These are phyloP conservation scores for Protosalanx chinensis DNA, from an alignment of 2,797 vertebrate species.

Conservation along the genomic window DNA sequence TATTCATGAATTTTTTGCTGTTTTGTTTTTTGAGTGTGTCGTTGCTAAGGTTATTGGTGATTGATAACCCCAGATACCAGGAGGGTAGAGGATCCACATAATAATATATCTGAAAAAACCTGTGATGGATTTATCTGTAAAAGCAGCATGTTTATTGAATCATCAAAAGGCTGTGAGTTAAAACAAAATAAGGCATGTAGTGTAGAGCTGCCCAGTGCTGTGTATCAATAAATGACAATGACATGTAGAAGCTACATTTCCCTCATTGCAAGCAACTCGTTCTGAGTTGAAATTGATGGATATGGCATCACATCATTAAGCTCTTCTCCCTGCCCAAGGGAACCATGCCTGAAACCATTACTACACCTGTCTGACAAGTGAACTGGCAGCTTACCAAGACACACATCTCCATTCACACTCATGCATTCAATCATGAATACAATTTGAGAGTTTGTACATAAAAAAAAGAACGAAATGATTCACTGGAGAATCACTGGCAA, in stretches of 20 bases:
- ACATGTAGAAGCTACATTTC: neutral
- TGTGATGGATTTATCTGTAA: neutral
- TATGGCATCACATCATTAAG: conserved; percentile 15
- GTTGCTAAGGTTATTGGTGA: conserved; percentile 2
- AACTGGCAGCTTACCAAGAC: neutral
- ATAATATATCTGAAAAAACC: neutral
- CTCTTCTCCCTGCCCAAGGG: neutral
- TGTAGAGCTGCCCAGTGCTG: neutral
- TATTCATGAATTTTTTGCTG: conserved; percentile 11
- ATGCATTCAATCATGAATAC: conserved; percentile 3
- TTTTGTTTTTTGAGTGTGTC: no score
- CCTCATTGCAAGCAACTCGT: neutral
- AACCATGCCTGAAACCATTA: neutral
- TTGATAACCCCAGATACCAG: neutral
- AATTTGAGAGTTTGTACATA: conserved; percentile 29
- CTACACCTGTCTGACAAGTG: conserved; percentile 2
- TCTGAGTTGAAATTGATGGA: conserved; percentile 12
- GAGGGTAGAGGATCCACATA: neutral
- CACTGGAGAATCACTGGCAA: conserved; percentile 16
- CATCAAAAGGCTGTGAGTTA: neutral
- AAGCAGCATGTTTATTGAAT: neutral
- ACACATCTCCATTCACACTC: conserved; percentile 1
- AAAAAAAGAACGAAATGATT: neutral
- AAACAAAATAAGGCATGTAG: neutral
- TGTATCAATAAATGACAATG: neutral